Evolutionary conservation across 1,140 invertebrate species (phyloP).

Genomic region (Octopus bimaculoides): DNA sequence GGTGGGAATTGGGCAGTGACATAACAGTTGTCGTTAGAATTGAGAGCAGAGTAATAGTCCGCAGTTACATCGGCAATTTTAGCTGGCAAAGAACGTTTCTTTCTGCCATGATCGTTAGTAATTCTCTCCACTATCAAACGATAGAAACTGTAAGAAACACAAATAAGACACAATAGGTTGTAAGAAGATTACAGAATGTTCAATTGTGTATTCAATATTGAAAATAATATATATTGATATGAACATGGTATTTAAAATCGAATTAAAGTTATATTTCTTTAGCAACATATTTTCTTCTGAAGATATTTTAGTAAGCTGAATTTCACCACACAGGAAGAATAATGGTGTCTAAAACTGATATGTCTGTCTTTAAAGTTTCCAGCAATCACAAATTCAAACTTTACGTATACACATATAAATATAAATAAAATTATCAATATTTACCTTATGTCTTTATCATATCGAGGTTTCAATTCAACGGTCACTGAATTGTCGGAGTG

Average conservation of each 20-base stretch:
- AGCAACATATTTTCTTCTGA: no score
- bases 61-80: slow-evolving; percentile 27
- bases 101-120: slow-evolving; percentile 9
- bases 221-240: not conserved
- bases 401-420: no score
- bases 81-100: slow-evolving; percentile 19
- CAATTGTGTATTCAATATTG: no score
- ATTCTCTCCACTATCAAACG: slow-evolving; percentile 36
- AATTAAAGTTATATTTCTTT: no score
- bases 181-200: no score
- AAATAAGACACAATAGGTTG: not conserved
- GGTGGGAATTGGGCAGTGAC: slow-evolving; percentile 73
- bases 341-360: no score
- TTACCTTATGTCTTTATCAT: slow-evolving; percentile 33
- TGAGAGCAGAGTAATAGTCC: slow-evolving; percentile 59
- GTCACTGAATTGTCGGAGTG: slow-evolving; percentile 35
- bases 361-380: no score
- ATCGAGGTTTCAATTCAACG: slow-evolving; percentile 24
- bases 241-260: no score
- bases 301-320: no score
- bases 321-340: no score
- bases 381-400: no score
- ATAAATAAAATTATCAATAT: not conserved
- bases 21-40: slow-evolving; percentile 71
- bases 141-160: slow-evolving; percentile 34